Evolutionary conservation across 2,113 vertebrate genomes (phyloP).

Genomic region (human (Homo sapiens)): GRCh38 chr22:42342001-42342500

Average conservation of each 20-base stretch:
- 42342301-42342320: not conserved
- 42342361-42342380: not conserved
- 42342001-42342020: not conserved
- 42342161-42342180: conserved; percentile 21
- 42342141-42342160: conserved; percentile 46
- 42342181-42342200: conserved; percentile 35
- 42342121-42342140: conserved; percentile 28
- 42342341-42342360: not conserved
- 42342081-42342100: not conserved
- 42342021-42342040: not conserved
- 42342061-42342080: not conserved
- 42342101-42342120: not conserved
- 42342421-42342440: not conserved
- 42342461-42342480: not conserved
- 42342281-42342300: not conserved
- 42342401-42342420: not conserved
- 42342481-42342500: not conserved
- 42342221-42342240: not conserved
- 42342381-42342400: not conserved
- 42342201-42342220: not conserved
- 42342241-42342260: not conserved
- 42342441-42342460: not conserved
- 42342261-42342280: not conserved
- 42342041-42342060: not conserved
- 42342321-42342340: not conserved